These are phyloP conservation scores for Cassiopea xamachana DNA, from an alignment of 30 jellyfish, hydroid and myxozoan genomes.

Conservation along the genomic window DNA sequence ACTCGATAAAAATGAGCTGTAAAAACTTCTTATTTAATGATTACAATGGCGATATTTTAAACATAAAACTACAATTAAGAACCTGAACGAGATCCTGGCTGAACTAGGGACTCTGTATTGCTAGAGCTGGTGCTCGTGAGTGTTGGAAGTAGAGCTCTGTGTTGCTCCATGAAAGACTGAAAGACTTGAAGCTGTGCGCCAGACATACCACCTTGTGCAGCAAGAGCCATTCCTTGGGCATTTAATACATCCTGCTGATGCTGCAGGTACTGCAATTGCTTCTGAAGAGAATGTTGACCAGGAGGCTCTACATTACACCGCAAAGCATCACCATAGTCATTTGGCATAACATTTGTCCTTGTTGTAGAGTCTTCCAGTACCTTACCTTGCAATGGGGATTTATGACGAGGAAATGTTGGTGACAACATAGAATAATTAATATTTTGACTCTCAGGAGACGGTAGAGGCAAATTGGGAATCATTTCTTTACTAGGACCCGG, in stretches of 20 bases:
- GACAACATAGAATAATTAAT: background rate
- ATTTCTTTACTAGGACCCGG: background rate
- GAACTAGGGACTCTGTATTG: background rate
- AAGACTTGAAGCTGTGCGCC: constrained; percentile 40
- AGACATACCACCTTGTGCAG: constrained; percentile 53
- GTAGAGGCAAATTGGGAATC: background rate
- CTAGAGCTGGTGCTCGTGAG: background rate
- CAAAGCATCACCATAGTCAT: background rate
- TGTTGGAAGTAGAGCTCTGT: constrained; percentile 1
- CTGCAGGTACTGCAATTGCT: constrained; percentile 62
- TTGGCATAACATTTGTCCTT: background rate
- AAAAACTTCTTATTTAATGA: too few species aligned
- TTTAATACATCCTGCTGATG: constrained; percentile 66
- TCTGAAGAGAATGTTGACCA: constrained; percentile 40
- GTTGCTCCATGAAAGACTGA: constrained; percentile 49
- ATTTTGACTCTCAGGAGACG: constrained; percentile 20
- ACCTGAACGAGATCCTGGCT: background rate
- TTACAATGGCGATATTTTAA: too few species aligned
- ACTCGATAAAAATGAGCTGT: too few species aligned
- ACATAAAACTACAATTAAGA: too few species aligned
- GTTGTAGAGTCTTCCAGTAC: background rate
- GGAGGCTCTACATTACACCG: background rate
- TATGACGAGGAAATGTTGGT: background rate
- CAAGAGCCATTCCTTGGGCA: constrained; percentile 73
- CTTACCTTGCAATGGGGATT: background rate